Percentiles rank a stretch among this genome's conserved stretches.
These are phyloP conservation scores for Priocnemis perturbator DNA, from an alignment of 2,888 invertebrate species.

Conservation along the genomic window DNA sequence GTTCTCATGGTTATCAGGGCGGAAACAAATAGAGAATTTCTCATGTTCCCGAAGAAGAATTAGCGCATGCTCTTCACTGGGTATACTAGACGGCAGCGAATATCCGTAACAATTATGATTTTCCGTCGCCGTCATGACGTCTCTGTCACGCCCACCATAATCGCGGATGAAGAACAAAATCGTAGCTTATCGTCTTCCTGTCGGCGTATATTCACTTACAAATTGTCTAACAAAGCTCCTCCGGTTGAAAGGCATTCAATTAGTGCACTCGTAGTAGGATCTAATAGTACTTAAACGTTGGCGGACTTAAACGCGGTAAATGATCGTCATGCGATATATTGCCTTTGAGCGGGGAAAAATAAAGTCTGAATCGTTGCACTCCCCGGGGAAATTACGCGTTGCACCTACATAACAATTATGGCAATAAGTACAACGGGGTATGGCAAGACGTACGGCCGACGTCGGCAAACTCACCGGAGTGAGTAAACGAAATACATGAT, in stretches of 20 bases:
- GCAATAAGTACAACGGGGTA: too few species aligned
- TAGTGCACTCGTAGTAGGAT: background rate
- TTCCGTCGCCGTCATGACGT: constrained; percentile 43
- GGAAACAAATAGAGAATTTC: background rate
- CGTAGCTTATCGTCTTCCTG: constrained; percentile 33
- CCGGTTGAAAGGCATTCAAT: background rate
- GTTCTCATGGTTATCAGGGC: background rate
- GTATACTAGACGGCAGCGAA: constrained; percentile 39
- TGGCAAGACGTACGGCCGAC: too few species aligned
- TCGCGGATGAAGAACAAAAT: constrained; percentile 44
- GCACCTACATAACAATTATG: too few species aligned
- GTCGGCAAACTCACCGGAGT: too few species aligned
- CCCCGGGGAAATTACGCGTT: too few species aligned
- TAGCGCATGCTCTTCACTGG: constrained; percentile 38
- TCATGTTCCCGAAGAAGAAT: too few species aligned
- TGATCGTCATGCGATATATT: too few species aligned
- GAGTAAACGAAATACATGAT: too few species aligned
- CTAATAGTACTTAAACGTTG: too few species aligned
- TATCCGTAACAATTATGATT: constrained; percentile 55
- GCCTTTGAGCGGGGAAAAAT: too few species aligned
- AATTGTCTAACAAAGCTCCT: constrained; percentile 1
- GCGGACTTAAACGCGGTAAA: too few species aligned
- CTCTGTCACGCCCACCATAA: constrained; percentile 45
- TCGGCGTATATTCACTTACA: background rate
- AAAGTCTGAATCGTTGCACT: too few species aligned